Conservation (phyloP, 2,797 vertebrate genomes). For the Cuculus canorus region DNA sequence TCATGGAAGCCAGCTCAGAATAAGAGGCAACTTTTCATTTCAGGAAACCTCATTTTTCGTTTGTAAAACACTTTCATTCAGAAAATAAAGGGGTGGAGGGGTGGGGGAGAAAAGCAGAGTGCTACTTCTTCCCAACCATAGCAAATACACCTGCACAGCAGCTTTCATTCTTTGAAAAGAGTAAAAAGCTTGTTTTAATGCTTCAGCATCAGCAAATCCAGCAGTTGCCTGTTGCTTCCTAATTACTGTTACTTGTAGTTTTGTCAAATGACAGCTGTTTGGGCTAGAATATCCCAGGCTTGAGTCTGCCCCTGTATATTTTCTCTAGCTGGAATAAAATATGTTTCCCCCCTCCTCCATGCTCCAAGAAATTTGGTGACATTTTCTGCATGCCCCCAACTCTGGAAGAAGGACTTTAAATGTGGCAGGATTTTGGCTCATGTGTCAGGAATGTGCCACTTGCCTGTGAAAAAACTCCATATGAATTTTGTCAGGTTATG, state of each 20-base stretch:
- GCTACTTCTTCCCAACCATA: background rate
- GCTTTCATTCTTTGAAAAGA: slow-evolving; percentile 11
- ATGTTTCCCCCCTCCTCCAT: fast-evolving
- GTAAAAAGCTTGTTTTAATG: background rate
- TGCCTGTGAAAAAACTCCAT: background rate
- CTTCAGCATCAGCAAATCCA: background rate
- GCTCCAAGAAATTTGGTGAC: too few relatives aligned
- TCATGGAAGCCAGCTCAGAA: slow-evolving; percentile 48
- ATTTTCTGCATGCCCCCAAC: background rate
- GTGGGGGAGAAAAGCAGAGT: background rate
- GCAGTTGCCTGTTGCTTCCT: background rate
- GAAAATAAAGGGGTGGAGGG: background rate
- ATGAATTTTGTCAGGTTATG: background rate
- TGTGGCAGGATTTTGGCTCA: background rate
- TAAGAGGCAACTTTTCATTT: slow-evolving; percentile 45
- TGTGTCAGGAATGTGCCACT: background rate
- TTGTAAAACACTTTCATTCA: slow-evolving; percentile 60
- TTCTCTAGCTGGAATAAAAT: slow-evolving; percentile 29
- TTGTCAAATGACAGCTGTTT: background rate
- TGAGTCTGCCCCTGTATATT: background rate
- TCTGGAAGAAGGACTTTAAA: slow-evolving; percentile 30
- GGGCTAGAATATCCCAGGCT: background rate
- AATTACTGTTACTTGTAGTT: background rate
- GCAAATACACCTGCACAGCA: slow-evolving; percentile 1
- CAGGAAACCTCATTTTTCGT: slow-evolving; percentile 56